Percentiles rank a stretch among this genome's conserved stretches.
phyloP scores from a whole-genome alignment of 2,797 vertebrate genomes.

The Chaenodraco wilsoni region DNA sequence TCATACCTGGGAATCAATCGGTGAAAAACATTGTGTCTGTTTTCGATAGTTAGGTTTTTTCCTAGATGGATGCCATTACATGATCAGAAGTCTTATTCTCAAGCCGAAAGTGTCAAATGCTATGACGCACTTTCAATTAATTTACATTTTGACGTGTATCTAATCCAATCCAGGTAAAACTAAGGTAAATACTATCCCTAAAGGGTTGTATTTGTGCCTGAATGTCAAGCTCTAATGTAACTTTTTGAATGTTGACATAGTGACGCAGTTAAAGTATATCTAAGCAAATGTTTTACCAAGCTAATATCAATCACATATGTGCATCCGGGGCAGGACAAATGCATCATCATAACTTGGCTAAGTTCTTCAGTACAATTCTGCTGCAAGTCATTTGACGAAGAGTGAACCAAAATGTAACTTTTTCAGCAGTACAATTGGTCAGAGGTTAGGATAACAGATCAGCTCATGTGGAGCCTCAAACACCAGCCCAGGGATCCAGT shows the following conservation, averaged over 20 bases:
- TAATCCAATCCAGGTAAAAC: background rate
- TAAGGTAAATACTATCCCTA: background rate
- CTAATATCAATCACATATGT: background rate
- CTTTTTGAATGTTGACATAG: background rate
- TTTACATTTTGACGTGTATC: conserved; percentile 9
- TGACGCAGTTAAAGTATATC: background rate
- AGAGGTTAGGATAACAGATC: conserved; percentile 20
- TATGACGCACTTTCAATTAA: background rate
- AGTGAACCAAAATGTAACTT: conserved; percentile 27
- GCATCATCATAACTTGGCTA: background rate
- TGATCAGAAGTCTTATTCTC: background rate
- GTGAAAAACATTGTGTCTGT: background rate
- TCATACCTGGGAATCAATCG: background rate
- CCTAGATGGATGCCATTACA: background rate
- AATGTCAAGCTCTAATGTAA: background rate
- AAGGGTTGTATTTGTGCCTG: background rate
- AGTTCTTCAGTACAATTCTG: background rate
- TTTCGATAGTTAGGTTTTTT: background rate
- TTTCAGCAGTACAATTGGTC: conserved; percentile 35
- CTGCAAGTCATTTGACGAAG: conserved; percentile 12
- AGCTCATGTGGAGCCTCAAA: conserved; percentile 43
- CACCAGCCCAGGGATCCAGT: conserved; percentile 48
- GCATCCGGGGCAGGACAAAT: background rate
- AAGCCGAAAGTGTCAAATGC: background rate
- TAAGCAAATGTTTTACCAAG: background rate